Evolutionary conservation across 2,797 vertebrate species (phyloP), one percentile per base, ranked within the genome.

Genomic region (Onychomys torridus): DNA sequence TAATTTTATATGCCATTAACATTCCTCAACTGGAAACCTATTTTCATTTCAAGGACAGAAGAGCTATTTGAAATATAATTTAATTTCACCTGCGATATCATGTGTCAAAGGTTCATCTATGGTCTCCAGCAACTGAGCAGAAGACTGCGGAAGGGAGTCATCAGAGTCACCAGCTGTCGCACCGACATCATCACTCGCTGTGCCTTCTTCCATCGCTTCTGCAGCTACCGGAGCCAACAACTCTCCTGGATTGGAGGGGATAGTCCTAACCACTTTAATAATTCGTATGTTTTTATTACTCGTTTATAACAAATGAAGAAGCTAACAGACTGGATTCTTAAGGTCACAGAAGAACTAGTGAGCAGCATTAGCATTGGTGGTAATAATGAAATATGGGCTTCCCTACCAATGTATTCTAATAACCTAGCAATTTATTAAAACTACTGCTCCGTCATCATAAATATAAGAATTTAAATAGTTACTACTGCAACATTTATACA

Each of bases 61-160:
- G 5, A 3, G 1, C 37, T 83, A 43, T 17, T 43, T 57, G 52
- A 52, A 91, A 59, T 37, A 69, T 17, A 11, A 93, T 25, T 52
- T 82, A 43, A 79, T 86, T 93, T 98, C 99, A 99, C 99, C 99
- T 98, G 99, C 98, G 95, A 99, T 99, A 97, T 99, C 99, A 55
- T 99, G 99, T 77, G 99, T 99, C 97, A 99, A 98, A 90, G 99
- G 99, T 91, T 99, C 99, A 76, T 99, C 99, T 13, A 99, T 99
- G 90, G 99, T 99, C 98, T 99, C 99, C 65, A 99, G 99, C 95
- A 99, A 98, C 19, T 99, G 99, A 96, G 99, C 98, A 29, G 99
- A 98, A 8, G 99, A 98, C 98, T 99, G 99, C 57, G 99, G 99
- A 43, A 99, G 98, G 6, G 99, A 98, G 93, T 99, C 99, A 21